Percentiles rank a stretch among this genome's conserved stretches.
phyloP scores from a whole-genome alignment of 2,888 invertebrate genomes.

The Penaeus monodon region DNA sequence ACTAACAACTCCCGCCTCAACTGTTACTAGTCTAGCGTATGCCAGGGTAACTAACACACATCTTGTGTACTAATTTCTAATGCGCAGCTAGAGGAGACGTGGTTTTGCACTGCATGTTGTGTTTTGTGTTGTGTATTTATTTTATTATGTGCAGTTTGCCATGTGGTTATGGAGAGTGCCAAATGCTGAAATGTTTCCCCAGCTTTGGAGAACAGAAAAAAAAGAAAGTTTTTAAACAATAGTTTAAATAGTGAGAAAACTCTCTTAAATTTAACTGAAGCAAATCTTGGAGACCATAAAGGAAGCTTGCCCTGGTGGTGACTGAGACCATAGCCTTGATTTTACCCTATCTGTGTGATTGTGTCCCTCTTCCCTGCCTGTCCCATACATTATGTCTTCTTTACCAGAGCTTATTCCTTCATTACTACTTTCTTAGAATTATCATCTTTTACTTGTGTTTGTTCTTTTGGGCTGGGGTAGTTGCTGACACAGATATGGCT shows the following conservation, averaged over 20 bases:
- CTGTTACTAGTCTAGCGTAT: conserved; percentile 64
- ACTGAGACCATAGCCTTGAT: conserved; percentile 55
- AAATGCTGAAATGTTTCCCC: conserved; percentile 62
- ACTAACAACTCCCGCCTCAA: conserved; percentile 63
- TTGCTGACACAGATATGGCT: conserved; percentile 55
- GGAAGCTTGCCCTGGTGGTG: conserved; percentile 62
- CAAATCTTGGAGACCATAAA: conserved; percentile 60
- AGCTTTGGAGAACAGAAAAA: conserved; percentile 45
- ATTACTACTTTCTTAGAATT: conserved; percentile 24
- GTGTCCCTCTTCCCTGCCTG: conserved; percentile 56
- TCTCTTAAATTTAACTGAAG: conserved; percentile 36
- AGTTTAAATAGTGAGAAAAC: conserved; percentile 47
- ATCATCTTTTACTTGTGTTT: conserved; percentile 27
- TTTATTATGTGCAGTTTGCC: conserved; percentile 56
- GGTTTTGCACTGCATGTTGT: conserved; percentile 65
- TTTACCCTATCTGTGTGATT: conserved; percentile 55
- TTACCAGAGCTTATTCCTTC: conserved; percentile 32
- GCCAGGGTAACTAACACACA: conserved; percentile 65
- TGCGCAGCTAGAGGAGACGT: conserved; percentile 64
- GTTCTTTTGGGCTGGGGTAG: conserved; percentile 55
- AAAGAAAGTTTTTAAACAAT: conserved; percentile 29
- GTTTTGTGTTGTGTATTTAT: conserved; percentile 60
- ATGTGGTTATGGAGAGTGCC: conserved; percentile 65
- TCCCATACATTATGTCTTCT: conserved; percentile 40
- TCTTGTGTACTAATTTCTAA: conserved; percentile 60